phyloP scores from a whole-genome alignment of 2,797 vertebrate genomes.

The Phoxinus dragarum region DNA sequence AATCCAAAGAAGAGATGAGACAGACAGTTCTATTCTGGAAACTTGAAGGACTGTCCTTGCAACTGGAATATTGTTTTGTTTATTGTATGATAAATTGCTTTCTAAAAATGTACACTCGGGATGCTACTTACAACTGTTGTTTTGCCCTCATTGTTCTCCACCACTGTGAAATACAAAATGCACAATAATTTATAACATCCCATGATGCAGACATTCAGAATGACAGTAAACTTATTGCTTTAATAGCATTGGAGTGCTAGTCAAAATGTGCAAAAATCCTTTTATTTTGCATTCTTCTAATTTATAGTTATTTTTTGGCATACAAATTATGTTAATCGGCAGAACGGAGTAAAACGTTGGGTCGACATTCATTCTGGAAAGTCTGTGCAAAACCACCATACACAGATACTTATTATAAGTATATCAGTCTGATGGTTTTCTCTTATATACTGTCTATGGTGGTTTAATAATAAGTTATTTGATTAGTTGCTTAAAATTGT shows the following conservation, averaged over 20 bases:
- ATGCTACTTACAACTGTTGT: conserved; percentile 70
- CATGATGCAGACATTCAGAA: background rate
- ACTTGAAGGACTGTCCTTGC: background rate
- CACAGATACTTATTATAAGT: too few species aligned
- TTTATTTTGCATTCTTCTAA: background rate
- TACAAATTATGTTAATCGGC: background rate
- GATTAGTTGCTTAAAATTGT: background rate
- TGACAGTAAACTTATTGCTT: background rate
- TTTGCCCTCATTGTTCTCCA: conserved; percentile 73
- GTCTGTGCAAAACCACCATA: background rate
- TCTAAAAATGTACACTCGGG: background rate
- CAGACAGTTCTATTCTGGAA: background rate
- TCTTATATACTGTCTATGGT: too few species aligned
- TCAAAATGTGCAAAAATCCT: background rate
- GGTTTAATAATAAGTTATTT: background rate
- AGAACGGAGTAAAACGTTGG: background rate
- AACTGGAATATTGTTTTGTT: background rate
- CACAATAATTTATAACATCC: background rate
- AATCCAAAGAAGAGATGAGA: background rate
- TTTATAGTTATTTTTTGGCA: background rate
- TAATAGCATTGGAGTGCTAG: background rate
- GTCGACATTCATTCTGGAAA: background rate
- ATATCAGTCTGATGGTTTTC: too few species aligned
- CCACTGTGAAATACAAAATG: conserved; percentile 69
- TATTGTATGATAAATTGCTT: background rate